A percentile compares a stretch with the other conserved stretches of the same genome.
phyloP scores from a whole-genome alignment of 2,888 invertebrate species.

The Brassicogethes aeneus region DNA sequence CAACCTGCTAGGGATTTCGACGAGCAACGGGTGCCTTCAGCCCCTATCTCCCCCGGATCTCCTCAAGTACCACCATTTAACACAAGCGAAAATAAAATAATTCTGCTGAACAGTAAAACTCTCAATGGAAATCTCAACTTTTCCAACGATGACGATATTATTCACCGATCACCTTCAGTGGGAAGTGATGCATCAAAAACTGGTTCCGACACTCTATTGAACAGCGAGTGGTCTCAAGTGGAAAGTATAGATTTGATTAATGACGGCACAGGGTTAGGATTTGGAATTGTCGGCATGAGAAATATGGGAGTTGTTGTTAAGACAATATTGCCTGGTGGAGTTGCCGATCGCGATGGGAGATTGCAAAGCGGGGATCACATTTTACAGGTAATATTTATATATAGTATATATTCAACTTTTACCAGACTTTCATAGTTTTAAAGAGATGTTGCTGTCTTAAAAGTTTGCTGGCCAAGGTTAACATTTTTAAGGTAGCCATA shows the following conservation, averaged over 20 bases:
- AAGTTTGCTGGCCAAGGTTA: too few species aligned
- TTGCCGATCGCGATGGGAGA: constrained; percentile 94
- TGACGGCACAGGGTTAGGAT: constrained; percentile 96
- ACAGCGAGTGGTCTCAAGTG: constrained; percentile 91
- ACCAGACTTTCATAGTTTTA: too few species aligned
- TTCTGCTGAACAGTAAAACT: constrained; percentile 53
- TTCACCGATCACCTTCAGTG: constrained; percentile 52
- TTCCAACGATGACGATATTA: constrained; percentile 41
- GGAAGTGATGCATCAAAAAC: constrained; percentile 60
- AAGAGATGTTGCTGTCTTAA: too few species aligned
- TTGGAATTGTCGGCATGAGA: constrained; percentile 95
- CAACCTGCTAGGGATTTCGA: constrained; percentile 51
- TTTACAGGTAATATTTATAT: constrained; percentile 77
- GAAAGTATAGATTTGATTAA: constrained; percentile 96
- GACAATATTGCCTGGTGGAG: constrained; percentile 94
- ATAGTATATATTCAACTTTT: too few species aligned
- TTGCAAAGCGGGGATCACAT: constrained; percentile 97
- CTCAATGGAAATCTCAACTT: constrained; percentile 52
- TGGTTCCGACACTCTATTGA: constrained; percentile 61
- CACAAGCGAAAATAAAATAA: constrained; percentile 70
- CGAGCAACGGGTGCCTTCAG: constrained; percentile 69
- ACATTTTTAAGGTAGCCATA: too few species aligned
- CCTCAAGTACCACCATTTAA: constrained; percentile 69
- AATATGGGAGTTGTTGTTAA: constrained; percentile 99
- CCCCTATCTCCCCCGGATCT: constrained; percentile 60